Base-by-base conservation (phyloP, 2,113 vertebrate species). In the Engystomops pustulosus region DNA sequence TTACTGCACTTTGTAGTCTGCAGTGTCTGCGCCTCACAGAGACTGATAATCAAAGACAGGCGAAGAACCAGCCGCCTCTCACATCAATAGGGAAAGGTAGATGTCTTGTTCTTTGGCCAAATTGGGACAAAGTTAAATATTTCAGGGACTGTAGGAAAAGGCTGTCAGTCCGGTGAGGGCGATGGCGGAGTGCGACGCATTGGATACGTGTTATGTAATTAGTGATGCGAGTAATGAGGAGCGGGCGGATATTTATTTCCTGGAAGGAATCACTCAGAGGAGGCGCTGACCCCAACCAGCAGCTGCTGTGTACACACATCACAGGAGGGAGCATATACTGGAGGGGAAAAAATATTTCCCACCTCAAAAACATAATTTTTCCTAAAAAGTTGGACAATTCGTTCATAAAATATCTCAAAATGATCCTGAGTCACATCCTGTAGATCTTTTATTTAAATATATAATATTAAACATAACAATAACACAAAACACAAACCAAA, bases 21-120 rank as follows among this genome's bases (percentile, higher is more conserved):
- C 86, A 83, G 75, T 79, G 86, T 84, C 86, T 84, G 86, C 92
- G 91, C 49, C 77, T 77, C 67, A 88, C 85, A 90, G 90, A 91
- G 89, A 87, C 86, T 87, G 86, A 86, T 90, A 88, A 90, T 87
- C 77, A 87, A 81, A 87, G 87, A 81, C 58, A 87, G 87, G n/a
- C 60, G 86, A 83, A 71, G 84, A 86, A 77, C 86, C 87, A 87
- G 23, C 2, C 79, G 58, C n/a, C 45, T 75, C 20, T 32, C 65
- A 80, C 75, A 85, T 86, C 88, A 86, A 89, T 83, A 30, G 83
- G 62, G 89, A 88, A 89, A 87, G 36, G 75, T 60, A 78, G 41
- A 78, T 53, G 60, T 78, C 51, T 58, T 36, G 62, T 76, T 55
- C n/a, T 70, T 70, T 38, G 36, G n/a, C 15, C 12, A 25, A 78